Conservation (phyloP, 37 sponge, comb jelly and placozoan species). For the Halichondria panicea region DNA sequence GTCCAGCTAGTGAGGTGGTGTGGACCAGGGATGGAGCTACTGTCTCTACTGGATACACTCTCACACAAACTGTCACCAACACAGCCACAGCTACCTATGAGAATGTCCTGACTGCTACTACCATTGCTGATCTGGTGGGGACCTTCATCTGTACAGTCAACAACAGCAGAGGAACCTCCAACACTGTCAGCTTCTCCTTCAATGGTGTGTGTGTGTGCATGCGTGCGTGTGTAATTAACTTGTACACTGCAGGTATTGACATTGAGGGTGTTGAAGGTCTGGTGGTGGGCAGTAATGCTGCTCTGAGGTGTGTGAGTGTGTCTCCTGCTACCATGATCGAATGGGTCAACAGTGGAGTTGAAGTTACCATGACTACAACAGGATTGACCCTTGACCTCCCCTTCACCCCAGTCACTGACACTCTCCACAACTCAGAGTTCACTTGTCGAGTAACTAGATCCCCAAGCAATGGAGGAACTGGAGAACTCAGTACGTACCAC, state of each 20-base stretch:
- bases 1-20: conserved; percentile 14
- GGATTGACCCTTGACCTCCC: background rate
- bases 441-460: conserved; percentile 9
- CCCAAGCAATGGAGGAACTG: background rate
- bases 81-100: conserved; percentile 25
- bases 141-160: conserved; percentile 9
- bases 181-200: background rate
- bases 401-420: conserved; percentile 19
- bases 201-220: conserved; percentile 9
- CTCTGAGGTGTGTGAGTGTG: conserved; percentile 4
- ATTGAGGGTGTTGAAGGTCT: background rate
- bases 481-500: background rate
- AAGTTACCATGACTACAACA: background rate
- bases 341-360: conserved; percentile 1
- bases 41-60: no score
- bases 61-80: no score
- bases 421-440: conserved; percentile 1
- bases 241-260: conserved; percentile 4
- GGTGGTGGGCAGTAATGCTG: background rate
- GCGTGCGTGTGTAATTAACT: no score
- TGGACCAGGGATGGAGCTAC: conserved; percentile 37
- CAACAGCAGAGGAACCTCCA: background rate
- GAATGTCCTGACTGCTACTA: background rate
- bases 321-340: conserved; percentile 2
- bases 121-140: conserved; percentile 1